phyloP scores from a whole-genome alignment of 2,888 invertebrate species.

The Spialia ferax region DNA sequence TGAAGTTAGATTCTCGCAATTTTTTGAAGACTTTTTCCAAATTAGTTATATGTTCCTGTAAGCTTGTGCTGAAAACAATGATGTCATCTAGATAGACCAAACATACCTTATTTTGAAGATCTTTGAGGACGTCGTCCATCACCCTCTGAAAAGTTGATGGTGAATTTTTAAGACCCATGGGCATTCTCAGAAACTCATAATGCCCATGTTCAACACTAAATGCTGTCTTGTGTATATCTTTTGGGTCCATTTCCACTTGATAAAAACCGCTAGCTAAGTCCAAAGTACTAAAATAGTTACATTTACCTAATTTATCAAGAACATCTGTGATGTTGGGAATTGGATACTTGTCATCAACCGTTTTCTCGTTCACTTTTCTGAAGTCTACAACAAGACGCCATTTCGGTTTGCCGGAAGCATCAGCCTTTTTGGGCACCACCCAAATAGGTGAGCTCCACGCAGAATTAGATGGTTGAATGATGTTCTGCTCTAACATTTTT shows the following conservation, averaged over 20 bases:
- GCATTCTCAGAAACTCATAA: conserved; percentile 52
- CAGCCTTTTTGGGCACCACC: conserved; percentile 17
- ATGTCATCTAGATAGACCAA: conserved; percentile 53
- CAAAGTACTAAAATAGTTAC: background rate
- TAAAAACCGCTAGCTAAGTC: conserved; percentile 46
- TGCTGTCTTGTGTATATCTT: conserved; percentile 48
- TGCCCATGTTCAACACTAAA: conserved; percentile 51
- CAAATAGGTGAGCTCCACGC: conserved; percentile 34
- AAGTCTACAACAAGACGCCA: conserved; percentile 10
- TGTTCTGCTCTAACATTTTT: conserved; percentile 40
- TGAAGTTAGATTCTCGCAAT: conserved; percentile 47
- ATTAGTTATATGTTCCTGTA: conserved; percentile 49
- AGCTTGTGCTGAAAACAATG: conserved; percentile 48
- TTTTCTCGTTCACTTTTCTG: background rate
- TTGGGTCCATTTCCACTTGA: conserved; percentile 44
- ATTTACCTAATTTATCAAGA: background rate
- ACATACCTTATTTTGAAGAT: background rate
- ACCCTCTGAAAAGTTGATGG: conserved; percentile 53
- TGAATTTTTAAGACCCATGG: conserved; percentile 49
- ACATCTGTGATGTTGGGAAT: background rate
- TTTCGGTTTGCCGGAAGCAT: conserved; percentile 12
- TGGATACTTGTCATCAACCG: background rate
- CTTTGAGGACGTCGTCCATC: conserved; percentile 31
- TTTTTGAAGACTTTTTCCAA: conserved; percentile 48
- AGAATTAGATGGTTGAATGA: conserved; percentile 39